Evolutionary conservation across 2,888 invertebrate species (phyloP).

Genomic region (Dolichopus griseipennis): DNA sequence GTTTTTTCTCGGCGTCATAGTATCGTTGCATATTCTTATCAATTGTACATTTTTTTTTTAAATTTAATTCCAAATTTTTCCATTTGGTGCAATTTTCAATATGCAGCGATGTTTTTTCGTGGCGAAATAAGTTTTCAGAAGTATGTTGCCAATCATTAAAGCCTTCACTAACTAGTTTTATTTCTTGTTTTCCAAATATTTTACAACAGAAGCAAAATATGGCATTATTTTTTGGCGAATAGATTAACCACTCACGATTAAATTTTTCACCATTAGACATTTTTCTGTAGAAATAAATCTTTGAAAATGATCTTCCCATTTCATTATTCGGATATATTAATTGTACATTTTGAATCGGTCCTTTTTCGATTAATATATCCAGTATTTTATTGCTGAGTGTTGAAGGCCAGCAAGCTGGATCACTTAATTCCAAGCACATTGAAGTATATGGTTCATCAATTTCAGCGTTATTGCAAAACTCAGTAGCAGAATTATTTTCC

Average conservation of each 20-base stretch:
- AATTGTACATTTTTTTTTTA: not conserved
- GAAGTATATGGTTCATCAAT: constrained; percentile 5
- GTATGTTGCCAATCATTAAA: constrained; percentile 10
- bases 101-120: constrained; percentile 7
- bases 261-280: constrained; percentile 10
- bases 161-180: constrained; percentile 8
- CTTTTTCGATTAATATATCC: constrained; percentile 8
- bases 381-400: constrained; percentile 5
- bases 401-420: constrained; percentile 6
- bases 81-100: constrained; percentile 5
- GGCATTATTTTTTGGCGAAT: constrained; percentile 9
- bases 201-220: constrained; percentile 8
- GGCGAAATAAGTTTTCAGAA: not conserved
- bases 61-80: constrained; percentile 9
- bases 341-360: constrained; percentile 9
- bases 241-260: constrained; percentile 10
- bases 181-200: constrained; percentile 8
- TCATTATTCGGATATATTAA: not conserved
- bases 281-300: constrained; percentile 7
- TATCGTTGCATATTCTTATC: constrained; percentile 8
- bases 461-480: constrained; percentile 7
- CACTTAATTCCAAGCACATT: not conserved
- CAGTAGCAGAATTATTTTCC: constrained; percentile 1
- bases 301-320: constrained; percentile 7
- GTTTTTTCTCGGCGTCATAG: constrained; percentile 3